These are phyloP conservation scores for Narcine bancroftii DNA, from an alignment of 2,113 vertebrate species.

Conservation along the genomic window DNA sequence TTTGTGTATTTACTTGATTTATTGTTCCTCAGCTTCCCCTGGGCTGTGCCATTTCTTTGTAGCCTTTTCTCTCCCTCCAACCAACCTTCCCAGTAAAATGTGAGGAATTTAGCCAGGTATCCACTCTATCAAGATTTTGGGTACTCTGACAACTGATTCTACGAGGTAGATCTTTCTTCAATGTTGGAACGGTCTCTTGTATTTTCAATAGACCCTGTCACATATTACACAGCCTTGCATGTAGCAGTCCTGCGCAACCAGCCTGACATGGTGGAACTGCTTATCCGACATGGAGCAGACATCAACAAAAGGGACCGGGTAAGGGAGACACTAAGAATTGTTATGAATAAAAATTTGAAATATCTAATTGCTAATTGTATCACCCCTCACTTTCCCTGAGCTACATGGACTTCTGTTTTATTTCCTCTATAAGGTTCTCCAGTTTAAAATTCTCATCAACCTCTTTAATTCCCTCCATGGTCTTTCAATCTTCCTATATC, in stretches of 20 bases:
- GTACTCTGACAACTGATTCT: background rate
- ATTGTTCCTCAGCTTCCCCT: no score
- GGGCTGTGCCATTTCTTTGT: background rate
- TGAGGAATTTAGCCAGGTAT: background rate
- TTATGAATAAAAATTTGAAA: background rate
- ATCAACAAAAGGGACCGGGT: constrained; percentile 82
- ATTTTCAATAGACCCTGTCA: constrained; percentile 70
- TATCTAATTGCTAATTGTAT: background rate
- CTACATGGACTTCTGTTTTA: background rate
- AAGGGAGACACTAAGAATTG: constrained; percentile 29
- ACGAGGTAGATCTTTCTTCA: background rate
- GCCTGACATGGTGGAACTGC: constrained; percentile 66
- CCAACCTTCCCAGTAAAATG: background rate
- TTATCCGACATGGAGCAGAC: constrained; percentile 71
- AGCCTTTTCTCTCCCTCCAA: background rate
- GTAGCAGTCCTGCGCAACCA: constrained; percentile 76
- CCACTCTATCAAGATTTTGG: background rate
- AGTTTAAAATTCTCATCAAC: background rate
- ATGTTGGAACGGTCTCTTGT: background rate
- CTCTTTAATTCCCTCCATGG: background rate
- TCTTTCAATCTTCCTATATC: background rate
- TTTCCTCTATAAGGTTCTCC: no score
- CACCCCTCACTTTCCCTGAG: background rate
- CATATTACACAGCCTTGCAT: constrained; percentile 85
- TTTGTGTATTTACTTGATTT: no score